Conservation (phyloP, 2,797 vertebrate species). For the Spondyliosoma cantharus region DNA sequence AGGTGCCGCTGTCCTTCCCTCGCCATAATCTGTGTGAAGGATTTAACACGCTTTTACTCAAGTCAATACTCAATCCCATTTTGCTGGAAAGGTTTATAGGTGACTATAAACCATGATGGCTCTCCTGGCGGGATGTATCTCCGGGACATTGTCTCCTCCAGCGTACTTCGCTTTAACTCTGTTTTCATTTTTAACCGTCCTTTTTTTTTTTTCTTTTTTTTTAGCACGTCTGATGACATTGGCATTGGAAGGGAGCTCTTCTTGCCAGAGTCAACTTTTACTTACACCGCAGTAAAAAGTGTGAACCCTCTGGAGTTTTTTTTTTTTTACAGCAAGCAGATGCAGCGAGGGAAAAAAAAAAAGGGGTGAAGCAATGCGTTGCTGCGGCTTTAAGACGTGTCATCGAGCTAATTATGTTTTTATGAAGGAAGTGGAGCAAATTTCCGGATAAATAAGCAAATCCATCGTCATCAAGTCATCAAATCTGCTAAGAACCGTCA, state of each 20-base stretch:
- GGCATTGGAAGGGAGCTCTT: constrained; percentile 44
- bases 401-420: constrained; percentile 80
- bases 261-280: constrained; percentile 73
- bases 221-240: constrained; percentile 54
- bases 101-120: constrained; percentile 77
- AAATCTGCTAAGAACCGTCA: constrained; percentile 80
- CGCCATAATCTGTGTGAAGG: constrained; percentile 71
- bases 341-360: constrained; percentile 4
- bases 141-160: constrained; percentile 70
- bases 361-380: constrained; percentile 7
- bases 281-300: constrained; percentile 62
- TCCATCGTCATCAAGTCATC: constrained; percentile 85
- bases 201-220: constrained; percentile 45
- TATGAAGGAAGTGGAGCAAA: constrained; percentile 79
- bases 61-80: constrained; percentile 82
- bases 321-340: constrained; percentile 56
- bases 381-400: constrained; percentile 71
- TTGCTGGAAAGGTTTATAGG: constrained; percentile 78
- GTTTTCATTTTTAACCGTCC: constrained; percentile 70
- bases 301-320: constrained; percentile 35
- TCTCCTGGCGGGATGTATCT: constrained; percentile 69
- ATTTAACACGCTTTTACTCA: constrained; percentile 76
- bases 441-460: constrained; percentile 82
- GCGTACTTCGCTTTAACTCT: constrained; percentile 43
- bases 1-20: constrained; percentile 55